Evolutionary conservation across 2,888 invertebrate species (phyloP).

Genomic region (Volucella inanis): DNA sequence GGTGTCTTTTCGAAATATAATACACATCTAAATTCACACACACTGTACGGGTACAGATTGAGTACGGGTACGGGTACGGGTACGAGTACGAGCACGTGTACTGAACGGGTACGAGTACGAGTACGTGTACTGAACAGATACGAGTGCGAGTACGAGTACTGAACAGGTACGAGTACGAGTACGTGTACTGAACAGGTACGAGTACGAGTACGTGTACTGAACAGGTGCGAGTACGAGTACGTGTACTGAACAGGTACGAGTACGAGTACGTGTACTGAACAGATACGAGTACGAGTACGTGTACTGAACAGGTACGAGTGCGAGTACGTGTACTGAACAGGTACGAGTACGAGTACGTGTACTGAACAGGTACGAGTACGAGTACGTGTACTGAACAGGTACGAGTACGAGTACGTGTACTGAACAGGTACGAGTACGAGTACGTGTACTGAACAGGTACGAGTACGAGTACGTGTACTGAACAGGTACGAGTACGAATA

Average conservation of each 20-base stretch:
- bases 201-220: not conserved
- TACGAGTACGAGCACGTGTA: too few species aligned
- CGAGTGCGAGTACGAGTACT: conserved; percentile 27
- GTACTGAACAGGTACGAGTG: conserved; percentile 36
- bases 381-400: conserved; percentile 1
- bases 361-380: too few species aligned
- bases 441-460: too few species aligned
- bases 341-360: too few species aligned
- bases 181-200: too few species aligned
- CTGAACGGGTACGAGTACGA: too few species aligned
- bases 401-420: conserved; percentile 31
- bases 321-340: not conserved
- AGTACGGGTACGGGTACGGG: conserved; percentile 18
- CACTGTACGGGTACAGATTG: conserved; percentile 47
- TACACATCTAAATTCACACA: conserved; percentile 69
- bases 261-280: too few species aligned
- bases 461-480: too few species aligned
- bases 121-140: conserved; percentile 8
- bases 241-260: too few species aligned
- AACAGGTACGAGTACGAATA: too few species aligned
- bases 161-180: too few species aligned
- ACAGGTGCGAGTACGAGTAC: conserved; percentile 34
- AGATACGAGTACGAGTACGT: too few species aligned
- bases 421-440: conserved; percentile 5
- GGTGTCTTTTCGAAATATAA: conserved; percentile 65